Evolutionary conservation across 2,113 vertebrate genomes (phyloP), one percentile per base, ranked within the genome.

Genomic region (Struthidea cinerea): DNA sequence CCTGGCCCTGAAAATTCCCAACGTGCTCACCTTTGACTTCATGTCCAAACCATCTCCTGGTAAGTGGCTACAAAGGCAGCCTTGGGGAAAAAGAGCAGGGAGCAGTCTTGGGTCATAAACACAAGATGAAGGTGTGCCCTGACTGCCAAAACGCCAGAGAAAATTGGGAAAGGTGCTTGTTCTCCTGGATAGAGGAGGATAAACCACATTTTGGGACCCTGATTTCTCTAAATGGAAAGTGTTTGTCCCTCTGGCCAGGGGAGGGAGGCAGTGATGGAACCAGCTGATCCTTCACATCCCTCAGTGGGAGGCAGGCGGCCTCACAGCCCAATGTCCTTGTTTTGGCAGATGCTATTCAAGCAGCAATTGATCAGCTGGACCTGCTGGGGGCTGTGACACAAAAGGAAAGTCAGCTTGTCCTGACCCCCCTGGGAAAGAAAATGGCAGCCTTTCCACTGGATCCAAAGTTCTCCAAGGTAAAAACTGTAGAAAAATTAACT

Each of bases 381-480:
- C 97, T 99, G 56, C 96, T 99, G 83, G 99, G 99, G 35, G 99
- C 99, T 56, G 97, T 99, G 67, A 98, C 99, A 80, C 97, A 84
- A 49, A 99, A 98, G 64, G 98, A 98, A 9, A 97, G 97, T 28
- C 99, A 98, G 83, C 97, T 98, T 30, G 77, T 90, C 39, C 98
- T 99, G 73, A 99, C 99, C 3, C 93, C 98, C 3, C 79, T 99
- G 92, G 99, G 99, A 68, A 99, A 98, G 94, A 99, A 99, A 97
- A 99, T 99, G 99, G 98, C 99, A 16, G 98, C 98, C 68, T 99
- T 99, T 95, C 99, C 99, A 9, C 96, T 99, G 94, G 99, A 99
- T 78, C 99, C 99, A 35, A 98, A 98, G 94, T 99, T 99, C 81
- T 98, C 99, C 60, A 99, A 99, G 98, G 99, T 99, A 98, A 97